These are phyloP conservation scores for Cherax quadricarinatus DNA, from an alignment of 1,140 invertebrate genomes.

Conservation along the genomic window DNA sequence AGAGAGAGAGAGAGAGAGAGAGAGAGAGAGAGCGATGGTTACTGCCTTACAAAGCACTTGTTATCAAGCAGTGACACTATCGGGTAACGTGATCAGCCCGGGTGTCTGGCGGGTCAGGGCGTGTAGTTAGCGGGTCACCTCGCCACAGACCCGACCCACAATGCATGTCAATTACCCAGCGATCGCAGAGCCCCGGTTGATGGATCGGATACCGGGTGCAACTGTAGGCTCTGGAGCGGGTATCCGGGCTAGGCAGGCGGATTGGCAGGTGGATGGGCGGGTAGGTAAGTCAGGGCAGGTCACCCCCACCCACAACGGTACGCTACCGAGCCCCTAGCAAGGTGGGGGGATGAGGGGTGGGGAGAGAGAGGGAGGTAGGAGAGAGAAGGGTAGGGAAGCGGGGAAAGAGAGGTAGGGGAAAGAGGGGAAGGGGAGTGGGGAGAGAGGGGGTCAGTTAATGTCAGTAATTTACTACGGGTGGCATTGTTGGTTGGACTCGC, in stretches of 20 bases:
- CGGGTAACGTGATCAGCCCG: neutral
- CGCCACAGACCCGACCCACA: neutral
- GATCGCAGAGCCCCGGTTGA: no score
- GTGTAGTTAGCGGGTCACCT: neutral
- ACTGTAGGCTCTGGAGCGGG: neutral
- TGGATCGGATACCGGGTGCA: neutral
- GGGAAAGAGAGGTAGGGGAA: no score
- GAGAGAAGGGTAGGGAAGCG: no score
- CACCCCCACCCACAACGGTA: no score
- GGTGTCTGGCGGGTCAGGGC: neutral
- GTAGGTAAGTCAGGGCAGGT: neutral
- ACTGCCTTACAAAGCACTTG: neutral
- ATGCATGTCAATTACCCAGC: neutral
- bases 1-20: neutral
- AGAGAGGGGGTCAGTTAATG: neutral
- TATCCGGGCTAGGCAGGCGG: neutral
- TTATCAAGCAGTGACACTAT: neutral
- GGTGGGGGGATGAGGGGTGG: no score
- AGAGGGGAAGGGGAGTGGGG: no score
- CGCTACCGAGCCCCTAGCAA: no score
- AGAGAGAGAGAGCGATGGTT: neutral
- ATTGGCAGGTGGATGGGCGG: neutral
- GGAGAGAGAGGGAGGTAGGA: no score
- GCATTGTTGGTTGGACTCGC: slow-evolving; percentile 4
- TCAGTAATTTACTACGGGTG: slow-evolving; percentile 47